Percentiles rank a stretch among this genome's conserved stretches.
Evolutionary conservation across 2,797 vertebrate genomes (phyloP).

Genomic region (Eleutherodactylus coqui): DNA sequence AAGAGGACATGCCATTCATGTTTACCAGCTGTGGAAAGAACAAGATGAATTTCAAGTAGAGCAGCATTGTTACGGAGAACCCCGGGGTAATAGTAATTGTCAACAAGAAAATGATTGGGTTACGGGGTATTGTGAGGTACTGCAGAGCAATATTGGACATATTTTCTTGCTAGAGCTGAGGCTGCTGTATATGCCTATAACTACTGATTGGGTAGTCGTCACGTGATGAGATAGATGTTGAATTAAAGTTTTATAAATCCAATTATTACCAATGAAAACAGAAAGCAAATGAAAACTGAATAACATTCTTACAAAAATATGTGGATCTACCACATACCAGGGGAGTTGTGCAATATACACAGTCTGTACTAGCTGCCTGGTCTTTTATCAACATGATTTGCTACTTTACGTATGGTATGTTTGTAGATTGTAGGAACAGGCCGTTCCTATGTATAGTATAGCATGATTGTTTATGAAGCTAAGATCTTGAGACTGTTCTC

Average conservation of each 20-base stretch:
- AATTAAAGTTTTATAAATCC: too few relatives aligned
- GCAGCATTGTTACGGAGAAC: not conserved
- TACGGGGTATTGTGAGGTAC: not conserved
- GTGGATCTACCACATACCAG: not conserved
- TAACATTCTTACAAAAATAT: not conserved
- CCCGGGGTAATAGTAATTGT: not conserved
- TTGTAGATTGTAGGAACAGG: not conserved
- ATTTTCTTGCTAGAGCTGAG: not conserved
- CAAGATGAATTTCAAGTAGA: not conserved
- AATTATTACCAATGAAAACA: not conserved
- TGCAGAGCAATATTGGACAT: not conserved
- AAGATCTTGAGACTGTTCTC: too few relatives aligned
- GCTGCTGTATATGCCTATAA: not conserved
- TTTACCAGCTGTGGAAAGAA: not conserved
- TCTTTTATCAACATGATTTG: not conserved
- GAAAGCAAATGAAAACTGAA: not conserved
- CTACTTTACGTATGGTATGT: not conserved
- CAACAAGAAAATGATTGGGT: not conserved
- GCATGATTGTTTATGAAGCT: too few relatives aligned
- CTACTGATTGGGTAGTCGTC: too few relatives aligned
- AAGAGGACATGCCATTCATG: not conserved
- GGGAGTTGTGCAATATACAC: not conserved
- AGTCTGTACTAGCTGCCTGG: not conserved
- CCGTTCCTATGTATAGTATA: not conserved
- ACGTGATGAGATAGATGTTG: too few relatives aligned